Evolutionary conservation across 2,797 vertebrate genomes (phyloP).

Genomic region (Urosaurus nigricauda): DNA sequence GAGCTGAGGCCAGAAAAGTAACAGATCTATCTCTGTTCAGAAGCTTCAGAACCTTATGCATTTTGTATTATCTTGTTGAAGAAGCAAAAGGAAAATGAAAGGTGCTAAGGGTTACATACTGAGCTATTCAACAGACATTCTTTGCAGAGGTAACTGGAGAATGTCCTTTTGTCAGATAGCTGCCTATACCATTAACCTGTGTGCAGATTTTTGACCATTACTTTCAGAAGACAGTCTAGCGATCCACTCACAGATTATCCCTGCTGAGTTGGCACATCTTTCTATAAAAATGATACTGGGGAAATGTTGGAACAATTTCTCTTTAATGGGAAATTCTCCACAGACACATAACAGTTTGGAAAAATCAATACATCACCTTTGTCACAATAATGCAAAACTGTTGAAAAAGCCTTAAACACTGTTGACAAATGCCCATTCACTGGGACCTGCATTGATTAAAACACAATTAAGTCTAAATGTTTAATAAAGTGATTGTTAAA

Average conservation of each 20-base stretch:
- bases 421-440: neutral
- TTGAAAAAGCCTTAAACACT: neutral
- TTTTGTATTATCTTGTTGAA: neutral
- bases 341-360: neutral
- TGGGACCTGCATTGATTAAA: constrained; percentile 9
- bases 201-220: neutral
- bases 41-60: neutral
- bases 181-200: neutral
- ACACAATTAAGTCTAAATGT: constrained; percentile 10
- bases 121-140: neutral
- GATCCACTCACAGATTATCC: neutral
- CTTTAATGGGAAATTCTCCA: neutral
- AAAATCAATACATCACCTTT: neutral
- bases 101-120: neutral
- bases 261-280: neutral
- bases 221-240: neutral
- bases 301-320: neutral
- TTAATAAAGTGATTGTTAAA: constrained; percentile 22
- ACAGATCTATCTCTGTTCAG: too few relatives aligned
- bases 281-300: neutral
- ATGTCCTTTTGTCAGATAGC: neutral
- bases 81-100: neutral
- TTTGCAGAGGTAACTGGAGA: neutral
- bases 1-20: too few relatives aligned
- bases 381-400: constrained; percentile 8